Percentiles rank a stretch among this genome's conserved stretches.
phyloP scores from a whole-genome alignment of 2,888 invertebrate species.

The Mycalesis mineus region DNA sequence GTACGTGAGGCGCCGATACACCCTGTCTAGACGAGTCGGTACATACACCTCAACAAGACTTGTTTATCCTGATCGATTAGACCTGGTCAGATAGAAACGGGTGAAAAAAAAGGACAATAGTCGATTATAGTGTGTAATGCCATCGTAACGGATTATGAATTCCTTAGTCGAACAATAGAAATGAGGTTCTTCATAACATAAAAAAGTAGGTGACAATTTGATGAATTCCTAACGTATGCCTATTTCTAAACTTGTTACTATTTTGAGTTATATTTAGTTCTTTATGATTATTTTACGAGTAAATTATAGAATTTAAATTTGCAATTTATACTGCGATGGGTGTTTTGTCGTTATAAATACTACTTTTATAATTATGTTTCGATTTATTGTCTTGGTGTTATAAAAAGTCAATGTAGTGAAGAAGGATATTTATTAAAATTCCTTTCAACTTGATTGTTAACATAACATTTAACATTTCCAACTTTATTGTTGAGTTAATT shows the following conservation, averaged over 20 bases:
- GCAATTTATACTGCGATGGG: too few species aligned
- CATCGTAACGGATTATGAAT: slow-evolving; percentile 1
- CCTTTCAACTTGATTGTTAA: neutral
- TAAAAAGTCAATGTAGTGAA: neutral
- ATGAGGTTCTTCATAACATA: neutral
- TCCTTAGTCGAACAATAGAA: neutral
- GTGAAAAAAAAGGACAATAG: slow-evolving; percentile 1
- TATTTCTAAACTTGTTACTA: too few species aligned
- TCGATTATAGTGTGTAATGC: neutral
- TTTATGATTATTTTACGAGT: too few species aligned
- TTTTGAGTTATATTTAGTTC: too few species aligned
- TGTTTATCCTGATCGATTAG: slow-evolving; percentile 31
- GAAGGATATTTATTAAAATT: neutral
- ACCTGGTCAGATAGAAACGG: neutral
- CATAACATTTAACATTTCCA: neutral
- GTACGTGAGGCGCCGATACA: slow-evolving; percentile 29
- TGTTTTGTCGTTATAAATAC: too few species aligned
- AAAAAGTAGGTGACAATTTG: too few species aligned
- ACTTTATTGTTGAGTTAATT: neutral
- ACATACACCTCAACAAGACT: slow-evolving; percentile 32
- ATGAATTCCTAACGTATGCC: too few species aligned
- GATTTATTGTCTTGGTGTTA: neutral
- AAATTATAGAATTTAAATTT: too few species aligned
- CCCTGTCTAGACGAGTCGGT: slow-evolving; percentile 35
- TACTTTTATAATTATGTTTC: too few species aligned